Conservation (phyloP, 2,888 invertebrate genomes). For the Dryomyza anilis region DNA sequence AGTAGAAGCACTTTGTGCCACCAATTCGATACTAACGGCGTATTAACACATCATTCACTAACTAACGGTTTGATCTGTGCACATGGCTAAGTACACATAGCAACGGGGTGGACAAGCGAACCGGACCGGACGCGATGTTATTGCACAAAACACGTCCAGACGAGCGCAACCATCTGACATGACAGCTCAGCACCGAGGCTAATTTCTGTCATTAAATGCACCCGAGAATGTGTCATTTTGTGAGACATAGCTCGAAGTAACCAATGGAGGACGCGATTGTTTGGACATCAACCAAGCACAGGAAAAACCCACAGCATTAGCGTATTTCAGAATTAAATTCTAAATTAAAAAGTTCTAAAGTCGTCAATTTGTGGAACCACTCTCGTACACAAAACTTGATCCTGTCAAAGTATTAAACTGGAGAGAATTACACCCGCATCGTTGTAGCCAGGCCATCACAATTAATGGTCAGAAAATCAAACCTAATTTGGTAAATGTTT, state of each 20-base stretch:
- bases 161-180: neutral
- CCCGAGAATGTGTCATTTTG: neutral
- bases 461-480: neutral
- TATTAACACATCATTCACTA: constrained; percentile 10
- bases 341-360: no score
- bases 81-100: neutral
- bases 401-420: no score
- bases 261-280: neutral
- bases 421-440: neutral
- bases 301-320: no score
- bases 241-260: no score
- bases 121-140: no score
- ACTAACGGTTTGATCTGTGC: constrained; percentile 11
- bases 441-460: neutral
- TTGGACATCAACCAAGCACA: no score
- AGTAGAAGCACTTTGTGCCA: no score
- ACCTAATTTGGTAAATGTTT: no score
- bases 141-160: no score
- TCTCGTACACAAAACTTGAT: no score
- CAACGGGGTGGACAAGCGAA: neutral
- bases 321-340: no score
- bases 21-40: constrained; percentile 1
- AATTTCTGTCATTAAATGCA: constrained; percentile 2
- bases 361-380: no score
- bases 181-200: neutral